Evolutionary conservation across 2,797 vertebrate species (phyloP).

Genomic region (Centropyge bicolor): DNA sequence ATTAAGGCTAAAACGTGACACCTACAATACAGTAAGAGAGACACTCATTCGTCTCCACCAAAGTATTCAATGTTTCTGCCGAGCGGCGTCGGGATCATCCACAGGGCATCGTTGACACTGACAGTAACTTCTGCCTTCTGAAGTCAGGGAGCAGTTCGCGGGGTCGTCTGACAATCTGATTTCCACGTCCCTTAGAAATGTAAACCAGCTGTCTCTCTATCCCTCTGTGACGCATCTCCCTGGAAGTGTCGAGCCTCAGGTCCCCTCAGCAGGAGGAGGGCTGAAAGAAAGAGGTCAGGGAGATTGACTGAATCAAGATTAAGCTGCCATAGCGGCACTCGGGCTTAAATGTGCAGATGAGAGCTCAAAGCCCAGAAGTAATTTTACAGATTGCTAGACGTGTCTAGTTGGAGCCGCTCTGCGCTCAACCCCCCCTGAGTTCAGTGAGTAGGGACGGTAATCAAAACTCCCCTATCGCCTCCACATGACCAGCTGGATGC

Average conservation of each 20-base stretch:
- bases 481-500: conserved; percentile 37
- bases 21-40: background rate
- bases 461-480: conserved; percentile 29
- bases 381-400: conserved; percentile 74
- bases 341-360: conserved; percentile 73
- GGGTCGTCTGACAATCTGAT: conserved; percentile 66
- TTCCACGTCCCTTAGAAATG: conserved; percentile 51
- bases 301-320: conserved; percentile 75
- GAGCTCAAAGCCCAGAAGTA: conserved; percentile 71
- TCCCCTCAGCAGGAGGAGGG: conserved; percentile 42
- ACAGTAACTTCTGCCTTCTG: conserved; percentile 49
- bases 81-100: conserved; percentile 13
- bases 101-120: conserved; percentile 45
- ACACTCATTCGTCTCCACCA: background rate
- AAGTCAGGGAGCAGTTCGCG: conserved; percentile 38
- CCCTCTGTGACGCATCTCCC: conserved; percentile 40
- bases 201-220: conserved; percentile 48
- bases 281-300: conserved; percentile 74
- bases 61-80: background rate
- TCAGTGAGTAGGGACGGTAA: conserved; percentile 45
- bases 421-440: conserved; percentile 3
- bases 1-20: background rate
- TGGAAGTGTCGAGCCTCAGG: conserved; percentile 54
- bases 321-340: conserved; percentile 63
- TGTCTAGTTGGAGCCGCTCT: conserved; percentile 32